phyloP scores from a whole-genome alignment of 1,140 invertebrate genomes.

The Drosophila mojavensis region DNA sequence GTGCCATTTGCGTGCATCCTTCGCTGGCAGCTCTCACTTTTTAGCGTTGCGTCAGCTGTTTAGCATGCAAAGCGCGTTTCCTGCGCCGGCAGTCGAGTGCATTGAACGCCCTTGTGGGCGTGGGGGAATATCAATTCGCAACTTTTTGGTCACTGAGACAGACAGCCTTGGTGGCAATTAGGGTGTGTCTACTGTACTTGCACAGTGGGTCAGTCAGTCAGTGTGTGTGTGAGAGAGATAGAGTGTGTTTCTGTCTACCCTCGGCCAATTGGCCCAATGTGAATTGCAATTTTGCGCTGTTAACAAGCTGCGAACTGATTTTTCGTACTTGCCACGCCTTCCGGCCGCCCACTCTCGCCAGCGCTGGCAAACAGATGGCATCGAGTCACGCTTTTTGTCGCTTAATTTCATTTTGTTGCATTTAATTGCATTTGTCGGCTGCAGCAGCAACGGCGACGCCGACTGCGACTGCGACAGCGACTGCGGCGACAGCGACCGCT shows the following conservation, averaged over 20 bases:
- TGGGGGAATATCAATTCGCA: slow-evolving; percentile 31
- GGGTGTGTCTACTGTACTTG: slow-evolving; percentile 7
- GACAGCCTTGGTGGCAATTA: slow-evolving; percentile 22
- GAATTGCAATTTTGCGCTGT: not conserved
- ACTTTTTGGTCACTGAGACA: slow-evolving; percentile 11
- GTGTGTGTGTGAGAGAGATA: not conserved
- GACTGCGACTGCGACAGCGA: not conserved
- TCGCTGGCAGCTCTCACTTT: no score
- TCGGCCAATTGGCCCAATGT: no score
- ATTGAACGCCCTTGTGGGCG: slow-evolving; percentile 34
- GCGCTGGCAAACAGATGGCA: slow-evolving; percentile 15
- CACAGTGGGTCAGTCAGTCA: not conserved
- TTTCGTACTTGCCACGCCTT: slow-evolving; percentile 32
- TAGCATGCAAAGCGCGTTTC: slow-evolving; percentile 29
- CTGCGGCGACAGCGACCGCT: not conserved
- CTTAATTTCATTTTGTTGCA: slow-evolving; percentile 78
- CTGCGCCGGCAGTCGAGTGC: slow-evolving; percentile 16
- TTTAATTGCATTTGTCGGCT: slow-evolving; percentile 65
- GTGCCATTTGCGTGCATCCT: not conserved
- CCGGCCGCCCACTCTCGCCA: not conserved
- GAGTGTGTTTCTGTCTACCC: no score
- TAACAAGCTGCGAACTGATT: slow-evolving; percentile 45
- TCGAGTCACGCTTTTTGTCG: slow-evolving; percentile 61
- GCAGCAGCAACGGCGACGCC: not conserved
- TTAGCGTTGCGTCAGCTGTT: slow-evolving; percentile 5